Percentiles rank a stretch among this genome's conserved stretches.
Evolutionary conservation across 1,140 invertebrate genomes (phyloP).

Genomic region (Pteromalus puparum): DNA sequence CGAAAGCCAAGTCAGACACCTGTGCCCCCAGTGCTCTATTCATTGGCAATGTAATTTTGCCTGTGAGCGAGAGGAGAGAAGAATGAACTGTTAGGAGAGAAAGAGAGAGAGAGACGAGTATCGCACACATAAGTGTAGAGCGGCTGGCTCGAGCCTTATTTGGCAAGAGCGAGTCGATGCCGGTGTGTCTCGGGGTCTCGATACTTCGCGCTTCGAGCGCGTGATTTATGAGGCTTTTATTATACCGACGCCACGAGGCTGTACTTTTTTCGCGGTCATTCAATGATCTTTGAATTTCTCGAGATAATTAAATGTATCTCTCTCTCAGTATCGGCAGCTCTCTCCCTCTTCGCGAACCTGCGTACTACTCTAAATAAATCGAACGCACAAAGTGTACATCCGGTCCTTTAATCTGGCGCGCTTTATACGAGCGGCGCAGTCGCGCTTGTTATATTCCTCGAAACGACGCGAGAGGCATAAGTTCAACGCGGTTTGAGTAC

Average conservation of each 20-base stretch:
- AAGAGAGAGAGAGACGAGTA: background rate
- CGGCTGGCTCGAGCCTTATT: background rate
- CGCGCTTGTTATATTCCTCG: background rate
- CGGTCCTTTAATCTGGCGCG: background rate
- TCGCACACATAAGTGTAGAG: background rate
- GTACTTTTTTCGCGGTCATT: background rate
- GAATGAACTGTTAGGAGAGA: background rate
- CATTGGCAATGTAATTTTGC: background rate
- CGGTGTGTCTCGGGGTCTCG: background rate
- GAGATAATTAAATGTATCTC: too few species aligned
- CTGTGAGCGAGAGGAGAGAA: background rate
- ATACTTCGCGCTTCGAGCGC: background rate
- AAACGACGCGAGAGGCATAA: background rate
- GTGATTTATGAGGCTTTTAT: slow-evolving; percentile 36
- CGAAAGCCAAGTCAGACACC: slow-evolving; percentile 53
- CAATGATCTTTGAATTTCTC: slow-evolving; percentile 8
- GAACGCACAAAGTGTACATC: background rate
- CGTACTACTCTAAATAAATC: too few species aligned
- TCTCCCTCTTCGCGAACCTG: too few species aligned
- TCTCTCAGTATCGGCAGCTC: too few species aligned
- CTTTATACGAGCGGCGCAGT: background rate
- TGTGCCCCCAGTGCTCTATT: slow-evolving; percentile 25
- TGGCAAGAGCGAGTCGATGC: background rate
- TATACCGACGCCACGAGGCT: background rate
- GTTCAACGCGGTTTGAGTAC: background rate